A percentile compares a stretch with the other conserved stretches of the same genome.
phyloP scores from a whole-genome alignment of 2,113 vertebrate species.

The Thamnophis sirtalis region DNA sequence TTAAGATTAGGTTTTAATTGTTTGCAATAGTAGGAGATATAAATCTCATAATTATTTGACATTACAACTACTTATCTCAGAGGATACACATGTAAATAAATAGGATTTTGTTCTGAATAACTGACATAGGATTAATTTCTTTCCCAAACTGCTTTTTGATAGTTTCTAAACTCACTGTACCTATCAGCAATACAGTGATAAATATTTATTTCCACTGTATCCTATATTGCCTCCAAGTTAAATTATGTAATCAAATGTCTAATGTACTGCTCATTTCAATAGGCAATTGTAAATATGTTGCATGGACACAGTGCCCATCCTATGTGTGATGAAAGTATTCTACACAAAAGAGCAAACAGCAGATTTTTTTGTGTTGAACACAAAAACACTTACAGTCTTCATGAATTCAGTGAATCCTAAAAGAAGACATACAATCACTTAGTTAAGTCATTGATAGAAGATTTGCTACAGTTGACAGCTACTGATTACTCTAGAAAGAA shows the following conservation, averaged over 20 bases:
- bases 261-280: slow-evolving; percentile 30
- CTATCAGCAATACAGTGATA: slow-evolving; percentile 34
- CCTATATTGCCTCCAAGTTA: slow-evolving; percentile 42
- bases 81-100: neutral
- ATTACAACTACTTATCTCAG: neutral
- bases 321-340: neutral
- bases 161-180: neutral
- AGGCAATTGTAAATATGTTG: slow-evolving; percentile 19
- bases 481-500: neutral
- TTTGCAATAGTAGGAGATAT: slow-evolving; percentile 7
- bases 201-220: slow-evolving; percentile 26
- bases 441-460: neutral
- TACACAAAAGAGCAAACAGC: neutral
- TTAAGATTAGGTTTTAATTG: slow-evolving; percentile 8
- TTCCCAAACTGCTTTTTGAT: slow-evolving; percentile 1
- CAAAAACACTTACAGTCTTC: neutral
- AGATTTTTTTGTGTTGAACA: neutral
- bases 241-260: slow-evolving; percentile 15
- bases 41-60: neutral
- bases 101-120: neutral
- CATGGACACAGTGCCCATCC: neutral
- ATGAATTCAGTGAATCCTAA: neutral
- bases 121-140: neutral
- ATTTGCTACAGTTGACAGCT: neutral
- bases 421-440: neutral